Percentiles rank a stretch among this genome's conserved stretches.
These are phyloP conservation scores for Drosophila recens DNA, from an alignment of 2,888 invertebrate genomes.

Conservation along the genomic window DNA sequence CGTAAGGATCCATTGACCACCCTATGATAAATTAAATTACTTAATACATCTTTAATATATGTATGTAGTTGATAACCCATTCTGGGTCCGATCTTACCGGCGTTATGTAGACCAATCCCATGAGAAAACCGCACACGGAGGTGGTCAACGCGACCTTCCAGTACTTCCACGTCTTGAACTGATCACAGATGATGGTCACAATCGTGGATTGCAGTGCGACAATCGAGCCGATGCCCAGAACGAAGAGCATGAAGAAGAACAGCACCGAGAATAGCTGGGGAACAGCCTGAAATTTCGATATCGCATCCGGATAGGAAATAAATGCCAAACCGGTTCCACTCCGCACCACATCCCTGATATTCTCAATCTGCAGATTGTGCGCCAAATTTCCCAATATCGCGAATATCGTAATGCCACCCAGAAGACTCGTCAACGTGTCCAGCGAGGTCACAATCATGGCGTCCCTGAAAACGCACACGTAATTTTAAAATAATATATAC, in stretches of 20 bases:
- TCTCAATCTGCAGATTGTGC: conserved; percentile 87
- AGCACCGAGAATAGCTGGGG: conserved; percentile 92
- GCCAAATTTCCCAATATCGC: conserved; percentile 93
- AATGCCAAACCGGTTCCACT: conserved; percentile 93
- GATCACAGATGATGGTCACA: conserved; percentile 89
- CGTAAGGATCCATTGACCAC: conserved; percentile 88
- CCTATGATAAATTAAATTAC: conserved; percentile 82
- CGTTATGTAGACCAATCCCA: conserved; percentile 90
- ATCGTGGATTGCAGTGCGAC: conserved; percentile 90
- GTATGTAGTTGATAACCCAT: background rate
- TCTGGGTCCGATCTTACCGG: conserved; percentile 86
- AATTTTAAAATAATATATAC: background rate
- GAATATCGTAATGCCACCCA: conserved; percentile 93
- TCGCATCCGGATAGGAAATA: conserved; percentile 93
- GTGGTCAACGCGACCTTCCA: conserved; percentile 88
- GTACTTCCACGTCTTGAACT: conserved; percentile 88
- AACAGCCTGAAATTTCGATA: conserved; percentile 89
- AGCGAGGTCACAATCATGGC: conserved; percentile 92
- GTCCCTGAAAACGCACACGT: conserved; percentile 87
- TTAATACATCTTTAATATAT: background rate
- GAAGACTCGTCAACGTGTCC: conserved; percentile 92
- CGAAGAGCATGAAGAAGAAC: conserved; percentile 93
- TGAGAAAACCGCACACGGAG: conserved; percentile 87
- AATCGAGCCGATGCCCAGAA: conserved; percentile 91
- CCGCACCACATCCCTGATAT: conserved; percentile 88